Conservation (phyloP, 1,140 invertebrate species). For the Acromyrmex charruanus region DNA sequence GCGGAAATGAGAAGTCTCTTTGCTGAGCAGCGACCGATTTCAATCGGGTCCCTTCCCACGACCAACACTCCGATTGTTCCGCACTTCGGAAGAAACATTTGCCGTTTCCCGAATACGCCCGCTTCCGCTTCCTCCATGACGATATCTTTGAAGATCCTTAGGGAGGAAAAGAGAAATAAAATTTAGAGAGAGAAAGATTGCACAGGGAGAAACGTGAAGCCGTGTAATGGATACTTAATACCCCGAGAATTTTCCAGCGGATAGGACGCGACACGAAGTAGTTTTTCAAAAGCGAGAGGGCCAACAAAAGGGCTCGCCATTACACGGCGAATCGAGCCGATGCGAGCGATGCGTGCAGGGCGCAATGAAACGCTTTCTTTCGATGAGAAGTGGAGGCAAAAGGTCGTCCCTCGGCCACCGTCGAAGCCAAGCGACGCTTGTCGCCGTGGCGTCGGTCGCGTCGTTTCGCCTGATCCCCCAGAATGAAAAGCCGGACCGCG, state of each 20-base stretch:
- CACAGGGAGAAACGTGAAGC: constrained; percentile 17
- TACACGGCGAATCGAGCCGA: constrained; percentile 39
- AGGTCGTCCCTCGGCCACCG: constrained; percentile 33
- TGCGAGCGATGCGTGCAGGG: constrained; percentile 11
- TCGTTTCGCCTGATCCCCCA: not conserved
- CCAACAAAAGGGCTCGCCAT: constrained; percentile 40
- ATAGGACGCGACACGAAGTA: not conserved
- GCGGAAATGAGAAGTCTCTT: constrained; percentile 59
- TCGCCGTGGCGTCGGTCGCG: constrained; percentile 25
- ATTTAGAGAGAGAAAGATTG: not conserved
- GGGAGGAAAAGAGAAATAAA: not conserved
- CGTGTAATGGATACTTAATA: constrained; percentile 53
- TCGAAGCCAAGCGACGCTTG: constrained; percentile 43
- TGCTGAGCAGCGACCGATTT: constrained; percentile 42
- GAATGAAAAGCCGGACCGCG: constrained; percentile 48
- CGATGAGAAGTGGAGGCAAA: constrained; percentile 30
- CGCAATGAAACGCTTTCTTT: constrained; percentile 55
- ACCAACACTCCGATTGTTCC: constrained; percentile 49
- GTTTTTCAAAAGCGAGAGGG: constrained; percentile 19
- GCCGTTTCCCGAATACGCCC: constrained; percentile 61
- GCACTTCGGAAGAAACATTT: constrained; percentile 54
- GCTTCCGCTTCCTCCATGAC: constrained; percentile 53
- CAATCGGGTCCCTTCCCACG: constrained; percentile 57
- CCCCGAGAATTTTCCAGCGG: not conserved
- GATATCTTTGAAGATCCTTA: not conserved